Evolutionary conservation across 2,888 invertebrate genomes (phyloP).

Genomic region (Himalopsyche anomala): DNA sequence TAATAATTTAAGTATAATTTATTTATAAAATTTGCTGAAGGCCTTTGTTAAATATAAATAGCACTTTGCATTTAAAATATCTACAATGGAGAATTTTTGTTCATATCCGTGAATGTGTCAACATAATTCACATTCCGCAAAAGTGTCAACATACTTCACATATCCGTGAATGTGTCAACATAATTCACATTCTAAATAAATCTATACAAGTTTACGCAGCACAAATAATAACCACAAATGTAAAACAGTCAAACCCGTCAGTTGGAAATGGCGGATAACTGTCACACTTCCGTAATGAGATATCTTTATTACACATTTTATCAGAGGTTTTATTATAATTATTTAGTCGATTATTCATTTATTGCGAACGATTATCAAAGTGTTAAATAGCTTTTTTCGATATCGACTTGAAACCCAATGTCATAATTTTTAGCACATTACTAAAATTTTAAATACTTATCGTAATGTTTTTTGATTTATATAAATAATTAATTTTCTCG

Average conservation of each 20-base stretch:
- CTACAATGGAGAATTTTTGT: conserved; percentile 52
- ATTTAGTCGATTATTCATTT: too few species aligned
- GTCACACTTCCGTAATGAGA: background rate
- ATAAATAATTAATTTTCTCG: background rate
- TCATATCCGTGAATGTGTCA: conserved; percentile 49
- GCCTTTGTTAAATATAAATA: conserved; percentile 60
- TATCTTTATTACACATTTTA: background rate
- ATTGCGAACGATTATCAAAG: too few species aligned
- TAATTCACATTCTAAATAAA: conserved; percentile 31
- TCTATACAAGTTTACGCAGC: conserved; percentile 38
- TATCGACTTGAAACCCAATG: too few species aligned
- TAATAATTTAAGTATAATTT: conserved; percentile 62
- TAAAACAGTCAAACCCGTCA: background rate
- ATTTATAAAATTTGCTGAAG: conserved; percentile 62
- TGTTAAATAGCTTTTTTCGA: too few species aligned
- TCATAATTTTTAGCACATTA: too few species aligned
- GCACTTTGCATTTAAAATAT: conserved; percentile 58
- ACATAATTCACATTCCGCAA: background rate
- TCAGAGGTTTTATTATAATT: too few species aligned
- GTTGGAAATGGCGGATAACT: background rate
- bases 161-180: conserved; percentile 11
- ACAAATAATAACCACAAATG: conserved; percentile 24
- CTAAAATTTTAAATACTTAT: background rate
- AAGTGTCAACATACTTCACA: background rate
- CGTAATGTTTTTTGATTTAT: background rate